Conservation (phyloP, 2,797 vertebrate species). For the Sebastes taczanowskii region DNA sequence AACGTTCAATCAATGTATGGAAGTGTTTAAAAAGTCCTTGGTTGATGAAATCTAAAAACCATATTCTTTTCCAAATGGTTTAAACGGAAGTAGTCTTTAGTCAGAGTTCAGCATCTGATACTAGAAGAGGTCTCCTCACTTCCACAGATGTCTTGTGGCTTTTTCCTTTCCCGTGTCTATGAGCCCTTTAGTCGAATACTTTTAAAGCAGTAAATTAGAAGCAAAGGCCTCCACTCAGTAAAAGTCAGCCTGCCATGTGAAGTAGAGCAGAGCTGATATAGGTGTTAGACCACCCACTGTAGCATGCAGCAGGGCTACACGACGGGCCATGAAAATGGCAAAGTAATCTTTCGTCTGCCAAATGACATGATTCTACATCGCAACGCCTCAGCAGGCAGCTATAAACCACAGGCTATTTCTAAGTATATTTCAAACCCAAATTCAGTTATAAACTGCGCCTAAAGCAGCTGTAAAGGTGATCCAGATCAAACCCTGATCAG, state of each 20-base stretch:
- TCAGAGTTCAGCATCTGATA: not conserved
- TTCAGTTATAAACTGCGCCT: not conserved
- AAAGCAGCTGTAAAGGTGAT: not conserved
- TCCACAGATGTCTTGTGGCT: not conserved
- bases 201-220: slow-evolving; percentile 23
- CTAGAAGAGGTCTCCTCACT: not conserved
- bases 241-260: slow-evolving; percentile 23
- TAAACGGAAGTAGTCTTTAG: not conserved
- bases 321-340: slow-evolving; percentile 6
- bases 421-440: not conserved
- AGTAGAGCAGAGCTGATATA: slow-evolving; percentile 41
- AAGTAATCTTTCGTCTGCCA: slow-evolving; percentile 32
- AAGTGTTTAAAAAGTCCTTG: not conserved
- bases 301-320: slow-evolving; percentile 12
- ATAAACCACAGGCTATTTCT: not conserved
- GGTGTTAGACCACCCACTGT: slow-evolving; percentile 37
- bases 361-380: slow-evolving; percentile 1
- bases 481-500: not conserved
- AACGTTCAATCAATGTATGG: not conserved
- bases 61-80: not conserved
- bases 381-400: not conserved
- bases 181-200: slow-evolving; percentile 1
- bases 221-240: slow-evolving; percentile 15
- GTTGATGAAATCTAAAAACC: not conserved
- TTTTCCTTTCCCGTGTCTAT: not conserved